These are phyloP conservation scores for Belgica antarctica DNA, from an alignment of 2,888 invertebrate genomes.

Conservation along the genomic window DNA sequence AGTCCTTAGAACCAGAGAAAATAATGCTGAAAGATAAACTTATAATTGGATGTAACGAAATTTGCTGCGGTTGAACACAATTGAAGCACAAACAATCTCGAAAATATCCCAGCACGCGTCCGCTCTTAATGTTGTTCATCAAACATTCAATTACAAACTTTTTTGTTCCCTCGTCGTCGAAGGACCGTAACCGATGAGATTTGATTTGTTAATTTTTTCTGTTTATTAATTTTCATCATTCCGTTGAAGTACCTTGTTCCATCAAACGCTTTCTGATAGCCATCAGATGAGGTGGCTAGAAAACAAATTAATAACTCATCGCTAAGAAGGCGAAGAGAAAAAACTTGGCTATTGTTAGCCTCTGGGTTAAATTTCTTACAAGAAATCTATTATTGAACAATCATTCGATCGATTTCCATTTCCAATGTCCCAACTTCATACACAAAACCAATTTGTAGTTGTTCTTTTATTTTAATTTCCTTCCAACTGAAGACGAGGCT, in stretches of 20 bases:
- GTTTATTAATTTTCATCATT: not conserved
- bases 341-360: too few species aligned
- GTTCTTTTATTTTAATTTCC: not conserved
- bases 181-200: not conserved
- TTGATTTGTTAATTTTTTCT: too few species aligned
- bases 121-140: not conserved
- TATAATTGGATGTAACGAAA: slow-evolving; percentile 28
- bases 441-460: not conserved
- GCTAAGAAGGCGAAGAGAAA: too few species aligned
- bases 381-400: too few species aligned
- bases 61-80: slow-evolving; percentile 14
- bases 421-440: too few species aligned
- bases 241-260: not conserved
- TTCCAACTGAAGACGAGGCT: not conserved
- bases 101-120: slow-evolving; percentile 14
- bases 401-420: too few species aligned
- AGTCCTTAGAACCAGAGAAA: slow-evolving; percentile 9
- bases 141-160: slow-evolving; percentile 24
- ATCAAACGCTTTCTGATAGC: not conserved
- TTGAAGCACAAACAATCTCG: not conserved
- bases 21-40: slow-evolving; percentile 26
- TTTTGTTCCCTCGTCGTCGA: not conserved
- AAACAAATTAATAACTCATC: not conserved
- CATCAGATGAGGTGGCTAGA: slow-evolving; percentile 17
- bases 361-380: too few species aligned